phyloP scores from a whole-genome alignment of 92 coral and sea anemone genomes.

The Porites divaricata region DNA sequence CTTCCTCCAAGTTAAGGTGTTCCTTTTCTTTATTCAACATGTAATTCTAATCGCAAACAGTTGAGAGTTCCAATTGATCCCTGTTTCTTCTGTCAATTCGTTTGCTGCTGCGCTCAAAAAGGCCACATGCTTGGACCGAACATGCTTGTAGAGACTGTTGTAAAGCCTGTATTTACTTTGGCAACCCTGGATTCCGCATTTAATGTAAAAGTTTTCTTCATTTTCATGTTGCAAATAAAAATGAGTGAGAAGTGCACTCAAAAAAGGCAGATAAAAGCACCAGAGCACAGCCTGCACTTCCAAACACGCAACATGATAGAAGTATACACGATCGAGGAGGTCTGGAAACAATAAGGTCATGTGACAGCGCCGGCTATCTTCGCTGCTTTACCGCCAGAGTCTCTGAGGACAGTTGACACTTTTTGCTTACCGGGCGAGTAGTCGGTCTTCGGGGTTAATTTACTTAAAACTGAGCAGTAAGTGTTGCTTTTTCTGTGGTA shows the following conservation, averaged over 20 bases:
- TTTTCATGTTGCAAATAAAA: conserved; percentile 1
- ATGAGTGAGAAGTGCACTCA: conserved; percentile 32
- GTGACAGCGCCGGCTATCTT: too few species aligned
- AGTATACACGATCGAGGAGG: too few species aligned
- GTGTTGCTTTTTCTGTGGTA: not conserved
- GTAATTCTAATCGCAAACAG: not conserved
- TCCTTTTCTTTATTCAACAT: not conserved
- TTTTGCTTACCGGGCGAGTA: not conserved
- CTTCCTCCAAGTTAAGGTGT: not conserved
- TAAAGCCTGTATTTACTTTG: conserved; percentile 17
- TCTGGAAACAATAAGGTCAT: too few species aligned
- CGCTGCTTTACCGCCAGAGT: conserved; percentile 1
- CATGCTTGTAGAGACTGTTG: conserved; percentile 39
- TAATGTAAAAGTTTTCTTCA: conserved; percentile 15
- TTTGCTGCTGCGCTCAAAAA: conserved; percentile 18
- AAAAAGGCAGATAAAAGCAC: conserved; percentile 29
- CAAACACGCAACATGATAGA: too few species aligned
- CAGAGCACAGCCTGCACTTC: too few species aligned
- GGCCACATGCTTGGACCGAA: conserved; percentile 29
- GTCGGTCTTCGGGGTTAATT: not conserved
- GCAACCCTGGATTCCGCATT: conserved; percentile 30
- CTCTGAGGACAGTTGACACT: not conserved
- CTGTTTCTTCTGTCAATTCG: conserved; percentile 11
- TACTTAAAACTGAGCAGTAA: conserved; percentile 4
- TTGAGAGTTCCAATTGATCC: not conserved